Conservation (phyloP, 2,113 vertebrate species). For the Hylia prasina region DNA sequence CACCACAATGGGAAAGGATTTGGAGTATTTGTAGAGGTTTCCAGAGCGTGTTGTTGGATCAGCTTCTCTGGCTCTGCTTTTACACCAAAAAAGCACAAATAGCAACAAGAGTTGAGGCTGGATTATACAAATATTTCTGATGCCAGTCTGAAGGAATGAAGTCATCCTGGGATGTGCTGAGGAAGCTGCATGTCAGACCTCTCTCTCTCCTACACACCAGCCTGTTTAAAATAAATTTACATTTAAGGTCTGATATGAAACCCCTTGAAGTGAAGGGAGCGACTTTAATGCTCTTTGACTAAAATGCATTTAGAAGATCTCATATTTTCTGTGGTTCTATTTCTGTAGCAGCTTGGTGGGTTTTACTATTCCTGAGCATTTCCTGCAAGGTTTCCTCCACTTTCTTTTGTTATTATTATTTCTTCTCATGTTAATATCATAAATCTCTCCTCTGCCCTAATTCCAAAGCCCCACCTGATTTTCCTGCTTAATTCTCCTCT, state of each 20-base stretch:
- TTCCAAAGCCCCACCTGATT: not conserved
- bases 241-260: conserved; percentile 42
- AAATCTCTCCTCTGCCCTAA: not conserved
- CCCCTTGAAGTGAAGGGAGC: not conserved
- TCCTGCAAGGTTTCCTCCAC: not conserved
- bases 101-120: not conserved
- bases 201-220: not conserved
- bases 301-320: not conserved
- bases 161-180: not conserved
- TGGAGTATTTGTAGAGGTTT: not conserved
- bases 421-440: not conserved
- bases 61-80: not conserved
- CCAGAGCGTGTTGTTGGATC: not conserved
- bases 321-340: conserved; percentile 18
- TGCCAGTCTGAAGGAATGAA: not conserved
- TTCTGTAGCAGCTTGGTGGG: conserved; percentile 9
- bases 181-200: not conserved
- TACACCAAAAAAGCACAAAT: not conserved
- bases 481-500: not conserved
- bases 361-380: conserved; percentile 6
- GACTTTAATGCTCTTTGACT: conserved; percentile 32
- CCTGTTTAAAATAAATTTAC: conserved; percentile 43
- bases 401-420: conserved; percentile 3
- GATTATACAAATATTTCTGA: not conserved
- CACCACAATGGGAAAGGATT: not conserved